Evolutionary conservation across 2,113 vertebrate genomes (phyloP), one percentile per base, ranked within the genome.

Genomic region (Charadrius vociferus): DNA sequence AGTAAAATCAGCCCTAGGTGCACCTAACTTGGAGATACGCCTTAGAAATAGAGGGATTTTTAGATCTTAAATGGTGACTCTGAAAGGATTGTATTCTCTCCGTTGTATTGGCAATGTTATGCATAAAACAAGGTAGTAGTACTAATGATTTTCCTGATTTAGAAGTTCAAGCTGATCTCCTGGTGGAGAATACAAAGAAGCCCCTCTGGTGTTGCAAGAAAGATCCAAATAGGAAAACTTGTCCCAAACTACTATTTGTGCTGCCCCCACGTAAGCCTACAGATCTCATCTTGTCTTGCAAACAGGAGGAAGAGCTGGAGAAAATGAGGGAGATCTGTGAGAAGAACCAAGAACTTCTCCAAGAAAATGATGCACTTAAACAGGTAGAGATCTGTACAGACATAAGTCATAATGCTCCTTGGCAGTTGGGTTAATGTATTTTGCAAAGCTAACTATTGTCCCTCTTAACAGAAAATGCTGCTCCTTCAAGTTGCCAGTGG

Each of bases 241-340:
- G 8, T 63, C 55, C 43, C 45, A 36, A 62, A 36, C 36, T 79
- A 29, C 17, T 70, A 1, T 7, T 43, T 65, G 39, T 37, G 30
- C 43, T 29, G 8, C 10, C 49, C 77, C 39, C 36, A 49, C 27
- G 26, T 86, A 93, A 95, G 32, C 59, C 70, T 27, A 43, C 6
- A 18, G 26, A 10, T 66, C 26, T 59, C 22, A 0, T 86, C 45
- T 67, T 68, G 49, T 68, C 67, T 83, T 90, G 84, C 16, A 65
- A 94, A 93, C 93, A 99, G 99, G 99, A 99, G 63, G 98, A 99
- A 90, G 99, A 99, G 88, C 98, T 99, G 68, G 95, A 97, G 83
- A 99, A 99, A 94, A 98, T 99, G 94, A 97, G 67, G 47, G 98
- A 98, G 81, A 71, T 99, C 2, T 98, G 97, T 78, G 98, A 99